Conservation (phyloP, 2,797 vertebrate species). For the Loriculus beryllinus region DNA sequence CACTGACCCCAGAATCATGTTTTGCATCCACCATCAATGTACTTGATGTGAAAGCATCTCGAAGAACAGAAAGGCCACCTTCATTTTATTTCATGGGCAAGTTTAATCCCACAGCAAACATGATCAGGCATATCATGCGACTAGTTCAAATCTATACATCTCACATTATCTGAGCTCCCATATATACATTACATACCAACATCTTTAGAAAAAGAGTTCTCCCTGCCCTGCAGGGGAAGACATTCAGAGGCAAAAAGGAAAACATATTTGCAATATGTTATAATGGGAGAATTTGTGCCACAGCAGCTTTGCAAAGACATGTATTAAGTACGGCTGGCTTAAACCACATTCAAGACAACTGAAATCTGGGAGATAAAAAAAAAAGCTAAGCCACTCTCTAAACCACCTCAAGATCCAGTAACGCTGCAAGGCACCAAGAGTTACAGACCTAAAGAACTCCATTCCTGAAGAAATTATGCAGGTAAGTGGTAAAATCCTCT, state of each 20-base stretch:
- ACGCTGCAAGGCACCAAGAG: not conserved
- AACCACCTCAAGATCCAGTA: not conserved
- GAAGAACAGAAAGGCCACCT: not conserved
- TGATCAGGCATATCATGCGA: not conserved
- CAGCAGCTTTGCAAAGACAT: slow-evolving; percentile 37
- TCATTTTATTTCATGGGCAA: not conserved
- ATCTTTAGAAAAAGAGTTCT: slow-evolving; percentile 2
- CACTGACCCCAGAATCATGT: not conserved
- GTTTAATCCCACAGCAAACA: not conserved
- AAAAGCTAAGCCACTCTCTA: not conserved
- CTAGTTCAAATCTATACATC: not conserved
- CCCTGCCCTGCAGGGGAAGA: slow-evolving; percentile 63
- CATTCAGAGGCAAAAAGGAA: slow-evolving; percentile 23
- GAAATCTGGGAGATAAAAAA: not conserved
- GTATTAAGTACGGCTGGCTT: not conserved
- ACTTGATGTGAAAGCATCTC: not conserved
- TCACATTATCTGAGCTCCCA: not conserved
- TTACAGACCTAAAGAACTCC: not conserved
- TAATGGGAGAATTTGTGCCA: not conserved
- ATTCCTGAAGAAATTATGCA: not conserved
- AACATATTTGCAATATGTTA: not conserved
- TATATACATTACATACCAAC: not conserved
- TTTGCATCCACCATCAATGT: not conserved
- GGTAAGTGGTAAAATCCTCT: not conserved
- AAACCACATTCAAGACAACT: not conserved